Evolutionary conservation across 2,113 vertebrate species (phyloP).

Genomic region (Columba janthina): DNA sequence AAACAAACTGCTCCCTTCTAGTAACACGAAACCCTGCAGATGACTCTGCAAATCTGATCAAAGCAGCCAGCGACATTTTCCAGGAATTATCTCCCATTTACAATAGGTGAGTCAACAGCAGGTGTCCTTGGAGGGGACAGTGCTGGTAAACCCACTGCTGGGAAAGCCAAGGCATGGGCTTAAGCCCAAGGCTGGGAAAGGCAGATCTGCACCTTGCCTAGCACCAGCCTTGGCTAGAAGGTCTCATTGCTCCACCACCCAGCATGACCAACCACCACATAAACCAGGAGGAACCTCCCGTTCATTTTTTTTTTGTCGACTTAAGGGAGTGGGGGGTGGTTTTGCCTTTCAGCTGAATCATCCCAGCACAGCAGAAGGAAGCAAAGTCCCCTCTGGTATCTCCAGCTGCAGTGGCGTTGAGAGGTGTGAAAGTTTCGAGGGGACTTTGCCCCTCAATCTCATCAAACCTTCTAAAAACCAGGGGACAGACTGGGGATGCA

Average conservation of each 20-base stretch:
- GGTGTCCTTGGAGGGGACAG: not conserved
- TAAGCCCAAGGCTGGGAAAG: not conserved
- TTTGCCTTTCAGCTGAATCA: not conserved
- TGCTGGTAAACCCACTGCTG: not conserved
- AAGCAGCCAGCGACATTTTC: not conserved
- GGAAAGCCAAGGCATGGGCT: not conserved
- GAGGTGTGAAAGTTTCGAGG: not conserved
- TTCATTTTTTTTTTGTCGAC: not conserved
- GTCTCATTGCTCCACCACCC: not conserved
- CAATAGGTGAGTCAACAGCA: conserved; percentile 51
- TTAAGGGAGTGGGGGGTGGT: rapidly evolving
- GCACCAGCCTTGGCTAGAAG: not conserved
- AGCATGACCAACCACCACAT: not conserved
- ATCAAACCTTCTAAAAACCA: not conserved
- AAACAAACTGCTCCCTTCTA: conserved; percentile 41
- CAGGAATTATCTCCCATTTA: conserved; percentile 16
- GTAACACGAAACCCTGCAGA: not conserved
- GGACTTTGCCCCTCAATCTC: not conserved
- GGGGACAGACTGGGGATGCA: not conserved
- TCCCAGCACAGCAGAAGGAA: not conserved
- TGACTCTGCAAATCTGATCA: not conserved
- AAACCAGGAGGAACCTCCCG: not conserved
- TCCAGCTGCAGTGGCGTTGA: not conserved
- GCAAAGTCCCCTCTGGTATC: not conserved
- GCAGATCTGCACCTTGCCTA: not conserved